Evolutionary conservation across 2,888 invertebrate species (phyloP), one percentile per base, ranked within the genome.

Genomic region (Dryobota labecula): DNA sequence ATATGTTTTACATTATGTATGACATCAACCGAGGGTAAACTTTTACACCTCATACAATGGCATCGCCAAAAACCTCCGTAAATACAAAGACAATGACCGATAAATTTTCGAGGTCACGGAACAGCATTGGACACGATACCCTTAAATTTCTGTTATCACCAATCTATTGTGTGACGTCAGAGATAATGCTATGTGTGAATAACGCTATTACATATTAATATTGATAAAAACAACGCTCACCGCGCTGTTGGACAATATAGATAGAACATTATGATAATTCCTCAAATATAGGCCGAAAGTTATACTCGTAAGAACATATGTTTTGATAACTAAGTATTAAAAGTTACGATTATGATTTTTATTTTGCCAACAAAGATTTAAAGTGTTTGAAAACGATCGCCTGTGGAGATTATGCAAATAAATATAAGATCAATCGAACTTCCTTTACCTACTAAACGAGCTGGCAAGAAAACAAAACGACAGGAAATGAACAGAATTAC

Each of bases 21-120:
- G 79, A 84, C 77, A 81, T 80, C 73, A 81, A 54, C n/a, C 36
- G 58, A 79, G 57, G 54, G 61, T 70, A 73, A 72, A 73, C 66
- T 51, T 45, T 70, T 57, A 76, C 75, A 73, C 68, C 51, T 81
- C 75, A 67, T 58, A 76, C 73, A 78, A 66, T 51, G 47, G 72
- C 62, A 62, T 82, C 71, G 76, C 83, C 70, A 84, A 91, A 92
- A 92, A 87, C 88, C 90, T 94, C 90, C 90, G 88, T 87, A 89
- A 92, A 91, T 89, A 91, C 70, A 83, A 84, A 88, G 92, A 90
- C 93, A 92, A 92, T 90, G 94, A 92, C 94, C 94, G 94, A 94
- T 94, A 92, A 90, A 86, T 87, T 84, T 90, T 92, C 88, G 91
- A 93, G 92, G 91, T 91, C 90, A 86, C 86, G 80, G 58, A 73